Percentiles rank a stretch among this genome's conserved stretches.
These are phyloP conservation scores for Vultur gryphus DNA, from an alignment of 2,797 vertebrate species.

Conservation along the genomic window DNA sequence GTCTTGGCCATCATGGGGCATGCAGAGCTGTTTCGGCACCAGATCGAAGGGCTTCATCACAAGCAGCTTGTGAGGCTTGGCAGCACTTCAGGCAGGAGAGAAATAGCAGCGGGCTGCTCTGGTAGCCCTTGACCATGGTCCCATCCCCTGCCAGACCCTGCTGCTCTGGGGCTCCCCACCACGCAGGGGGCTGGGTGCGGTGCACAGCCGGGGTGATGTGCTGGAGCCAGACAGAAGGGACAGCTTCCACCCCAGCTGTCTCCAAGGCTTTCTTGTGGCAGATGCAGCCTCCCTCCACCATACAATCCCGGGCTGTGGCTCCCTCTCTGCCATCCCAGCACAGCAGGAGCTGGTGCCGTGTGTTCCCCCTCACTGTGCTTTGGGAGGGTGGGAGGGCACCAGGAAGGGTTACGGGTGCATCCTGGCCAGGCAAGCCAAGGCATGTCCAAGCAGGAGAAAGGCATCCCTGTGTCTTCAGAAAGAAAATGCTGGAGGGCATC, in stretches of 20 bases:
- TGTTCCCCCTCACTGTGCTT: fast-evolving
- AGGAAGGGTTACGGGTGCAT: neutral
- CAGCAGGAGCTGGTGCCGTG: neutral
- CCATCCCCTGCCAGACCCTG: neutral
- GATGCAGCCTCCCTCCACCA: fast-evolving
- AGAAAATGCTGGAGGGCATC: neutral
- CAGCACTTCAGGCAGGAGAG: neutral
- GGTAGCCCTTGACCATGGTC: neutral
- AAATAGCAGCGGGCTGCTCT: neutral
- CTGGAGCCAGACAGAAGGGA: neutral
- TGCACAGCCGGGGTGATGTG: neutral
- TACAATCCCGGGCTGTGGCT: fast-evolving
- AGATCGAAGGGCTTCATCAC: neutral
- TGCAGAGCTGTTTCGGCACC: neutral
- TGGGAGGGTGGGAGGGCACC: neutral
- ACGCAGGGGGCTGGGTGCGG: fast-evolving
- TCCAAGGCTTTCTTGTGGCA: neutral
- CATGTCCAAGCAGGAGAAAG: neutral
- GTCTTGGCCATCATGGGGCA: neutral
- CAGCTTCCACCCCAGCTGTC: neutral
- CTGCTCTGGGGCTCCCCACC: neutral
- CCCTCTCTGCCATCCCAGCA: neutral
- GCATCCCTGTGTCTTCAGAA: neutral
- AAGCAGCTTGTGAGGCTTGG: neutral
- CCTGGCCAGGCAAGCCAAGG: neutral